phyloP scores from a whole-genome alignment of 2,113 vertebrate species.

The Zosterops borbonicus region DNA sequence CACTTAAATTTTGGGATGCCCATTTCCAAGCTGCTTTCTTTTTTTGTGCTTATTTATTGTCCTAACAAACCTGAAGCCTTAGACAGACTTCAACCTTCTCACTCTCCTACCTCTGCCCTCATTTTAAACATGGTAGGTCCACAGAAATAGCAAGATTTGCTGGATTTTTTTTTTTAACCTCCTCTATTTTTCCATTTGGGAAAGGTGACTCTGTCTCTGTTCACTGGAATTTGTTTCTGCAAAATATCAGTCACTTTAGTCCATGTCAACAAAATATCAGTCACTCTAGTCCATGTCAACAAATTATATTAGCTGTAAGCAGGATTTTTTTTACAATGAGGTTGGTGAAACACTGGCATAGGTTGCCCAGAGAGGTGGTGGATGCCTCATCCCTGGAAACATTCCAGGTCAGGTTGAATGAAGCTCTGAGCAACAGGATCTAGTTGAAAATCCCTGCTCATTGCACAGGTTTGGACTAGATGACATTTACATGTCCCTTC shows the following conservation, averaged over 20 bases:
- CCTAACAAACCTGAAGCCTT: neutral
- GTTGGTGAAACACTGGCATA: neutral
- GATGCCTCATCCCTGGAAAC: neutral
- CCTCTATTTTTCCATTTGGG: neutral
- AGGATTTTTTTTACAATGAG: neutral
- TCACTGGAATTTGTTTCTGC: neutral
- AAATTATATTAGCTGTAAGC: neutral
- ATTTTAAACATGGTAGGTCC: neutral
- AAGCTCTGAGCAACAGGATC: neutral
- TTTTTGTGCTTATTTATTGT: neutral
- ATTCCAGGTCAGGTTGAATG: neutral
- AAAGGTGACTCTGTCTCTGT: neutral
- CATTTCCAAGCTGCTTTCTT: neutral
- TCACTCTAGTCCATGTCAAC: neutral
- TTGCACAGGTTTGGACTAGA: neutral
- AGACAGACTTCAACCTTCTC: neutral
- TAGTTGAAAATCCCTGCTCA: neutral
- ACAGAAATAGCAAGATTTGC: neutral
- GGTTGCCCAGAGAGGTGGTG: neutral
- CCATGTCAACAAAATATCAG: neutral
- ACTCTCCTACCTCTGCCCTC: neutral
- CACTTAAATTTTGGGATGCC: neutral
- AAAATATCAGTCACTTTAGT: neutral
- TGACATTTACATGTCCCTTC: neutral
- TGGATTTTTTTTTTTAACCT: neutral